phyloP scores from a whole-genome alignment of 2,113 vertebrate species.

The Tragelaphus strepsiceros region DNA sequence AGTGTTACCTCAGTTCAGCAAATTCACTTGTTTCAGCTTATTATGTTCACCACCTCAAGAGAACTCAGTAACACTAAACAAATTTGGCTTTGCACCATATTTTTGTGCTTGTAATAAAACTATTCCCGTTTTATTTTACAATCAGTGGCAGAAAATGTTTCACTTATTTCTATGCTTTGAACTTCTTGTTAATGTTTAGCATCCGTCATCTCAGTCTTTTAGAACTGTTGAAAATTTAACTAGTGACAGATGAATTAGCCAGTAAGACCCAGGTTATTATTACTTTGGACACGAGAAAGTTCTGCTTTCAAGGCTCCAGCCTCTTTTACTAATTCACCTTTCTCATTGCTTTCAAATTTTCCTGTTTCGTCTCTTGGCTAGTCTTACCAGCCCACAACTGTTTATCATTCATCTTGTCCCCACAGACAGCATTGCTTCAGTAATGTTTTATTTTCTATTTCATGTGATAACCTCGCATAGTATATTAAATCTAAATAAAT shows the following conservation, averaged over 20 bases:
- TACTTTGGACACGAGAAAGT: neutral
- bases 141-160: neutral
- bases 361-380: neutral
- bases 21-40: neutral
- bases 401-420: neutral
- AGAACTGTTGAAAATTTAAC: neutral
- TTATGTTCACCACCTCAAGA: neutral
- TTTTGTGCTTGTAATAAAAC: neutral
- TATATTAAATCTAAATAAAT: neutral
- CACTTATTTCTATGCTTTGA: neutral
- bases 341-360: neutral
- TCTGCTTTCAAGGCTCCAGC: neutral
- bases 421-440: neutral
- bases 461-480: neutral
- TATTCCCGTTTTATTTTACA: neutral
- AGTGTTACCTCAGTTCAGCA: neutral
- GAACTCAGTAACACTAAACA: neutral
- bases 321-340: neutral
- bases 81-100: neutral
- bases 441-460: neutral
- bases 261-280: neutral
- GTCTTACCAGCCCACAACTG: accelerated
- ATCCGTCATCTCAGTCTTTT: neutral
- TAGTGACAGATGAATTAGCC: neutral
- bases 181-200: neutral